phyloP scores from a whole-genome alignment of 1,140 invertebrate species.

The Bombus huntii region DNA sequence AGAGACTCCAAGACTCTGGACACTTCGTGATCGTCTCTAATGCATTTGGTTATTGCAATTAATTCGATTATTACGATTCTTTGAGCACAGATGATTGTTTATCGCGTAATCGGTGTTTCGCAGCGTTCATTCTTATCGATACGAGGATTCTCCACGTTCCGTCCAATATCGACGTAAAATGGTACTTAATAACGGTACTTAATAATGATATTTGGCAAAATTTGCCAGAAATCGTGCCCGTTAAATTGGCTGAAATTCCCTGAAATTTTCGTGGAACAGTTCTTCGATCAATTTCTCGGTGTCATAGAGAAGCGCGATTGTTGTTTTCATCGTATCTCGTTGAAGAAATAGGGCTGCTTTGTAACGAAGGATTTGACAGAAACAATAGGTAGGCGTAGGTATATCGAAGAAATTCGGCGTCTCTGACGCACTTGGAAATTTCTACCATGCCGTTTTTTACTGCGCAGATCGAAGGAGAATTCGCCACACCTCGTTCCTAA shows the following conservation, averaged over 20 bases:
- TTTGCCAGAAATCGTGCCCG: neutral
- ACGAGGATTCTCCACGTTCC: neutral
- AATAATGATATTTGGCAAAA: no score
- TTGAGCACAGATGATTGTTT: no score
- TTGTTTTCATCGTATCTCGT: neutral
- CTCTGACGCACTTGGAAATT: slow-evolving; percentile 23
- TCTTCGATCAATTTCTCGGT: neutral
- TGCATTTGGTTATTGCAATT: neutral
- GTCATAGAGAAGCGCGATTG: no score
- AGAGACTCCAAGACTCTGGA: slow-evolving; percentile 31
- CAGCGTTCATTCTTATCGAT: neutral
- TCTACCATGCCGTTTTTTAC: slow-evolving; percentile 29
- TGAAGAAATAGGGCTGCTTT: neutral
- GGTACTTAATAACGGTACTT: no score
- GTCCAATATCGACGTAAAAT: no score
- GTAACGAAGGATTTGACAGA: neutral
- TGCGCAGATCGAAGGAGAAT: slow-evolving; percentile 45
- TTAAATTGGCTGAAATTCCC: neutral
- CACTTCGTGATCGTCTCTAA: slow-evolving; percentile 28
- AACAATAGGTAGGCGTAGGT: neutral
- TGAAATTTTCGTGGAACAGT: neutral
- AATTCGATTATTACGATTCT: neutral
- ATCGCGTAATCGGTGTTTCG: neutral
- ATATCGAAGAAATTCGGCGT: neutral
- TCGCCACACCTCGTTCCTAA: slow-evolving; percentile 32